Evolutionary conservation across 2,113 vertebrate species (phyloP).

Genomic region (Platichthys flesus): DNA sequence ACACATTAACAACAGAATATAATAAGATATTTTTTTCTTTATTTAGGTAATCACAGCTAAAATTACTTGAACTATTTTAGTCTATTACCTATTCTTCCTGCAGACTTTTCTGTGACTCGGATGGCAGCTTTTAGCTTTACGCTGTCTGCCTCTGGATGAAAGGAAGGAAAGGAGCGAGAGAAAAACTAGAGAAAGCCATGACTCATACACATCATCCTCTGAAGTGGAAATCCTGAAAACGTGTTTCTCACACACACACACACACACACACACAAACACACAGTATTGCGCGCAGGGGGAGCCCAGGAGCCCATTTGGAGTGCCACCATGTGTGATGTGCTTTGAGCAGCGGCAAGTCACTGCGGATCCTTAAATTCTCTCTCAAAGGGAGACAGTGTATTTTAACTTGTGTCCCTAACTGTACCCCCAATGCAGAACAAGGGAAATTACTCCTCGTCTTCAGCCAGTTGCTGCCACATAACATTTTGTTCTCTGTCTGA

Average conservation of each 20-base stretch:
- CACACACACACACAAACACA: constrained; percentile 41
- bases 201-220: constrained; percentile 76
- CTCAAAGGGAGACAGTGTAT: constrained; percentile 20
- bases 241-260: constrained; percentile 50
- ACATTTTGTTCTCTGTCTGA: neutral
- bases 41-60: constrained; percentile 26
- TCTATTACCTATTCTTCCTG: constrained; percentile 22
- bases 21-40: neutral
- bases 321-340: constrained; percentile 68
- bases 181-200: constrained; percentile 46
- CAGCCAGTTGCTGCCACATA: neutral
- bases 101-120: constrained; percentile 46
- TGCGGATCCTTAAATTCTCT: constrained; percentile 19
- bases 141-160: constrained; percentile 60
- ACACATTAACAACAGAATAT: neutral
- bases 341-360: constrained; percentile 51
- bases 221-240: constrained; percentile 77
- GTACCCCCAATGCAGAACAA: neutral
- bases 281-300: constrained; percentile 31
- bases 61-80: constrained; percentile 36
- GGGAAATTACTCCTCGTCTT: neutral
- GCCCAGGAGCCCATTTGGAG: constrained; percentile 64
- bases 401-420: constrained; percentile 23
- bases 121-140: constrained; percentile 60
- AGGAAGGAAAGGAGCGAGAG: constrained; percentile 32